phyloP scores from a whole-genome alignment of 2,888 invertebrate genomes.

The Odontocolon sp. region DNA sequence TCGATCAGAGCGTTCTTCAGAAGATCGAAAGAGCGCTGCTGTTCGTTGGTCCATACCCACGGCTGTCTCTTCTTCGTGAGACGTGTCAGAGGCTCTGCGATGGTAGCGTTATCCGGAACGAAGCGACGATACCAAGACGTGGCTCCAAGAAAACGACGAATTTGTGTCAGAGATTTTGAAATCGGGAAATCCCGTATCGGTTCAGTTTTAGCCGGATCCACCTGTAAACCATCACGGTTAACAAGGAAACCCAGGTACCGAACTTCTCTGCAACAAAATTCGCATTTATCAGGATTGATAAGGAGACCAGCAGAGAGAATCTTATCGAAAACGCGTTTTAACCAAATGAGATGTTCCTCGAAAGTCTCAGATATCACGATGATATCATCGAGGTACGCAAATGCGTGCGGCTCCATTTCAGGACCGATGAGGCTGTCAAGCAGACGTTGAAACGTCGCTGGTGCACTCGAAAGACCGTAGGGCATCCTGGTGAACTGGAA shows the following conservation, averaged over 20 bases:
- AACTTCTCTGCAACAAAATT: neutral
- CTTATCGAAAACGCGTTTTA: neutral
- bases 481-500: too few species aligned
- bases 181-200: neutral
- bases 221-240: neutral
- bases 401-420: neutral
- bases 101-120: neutral
- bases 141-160: neutral
- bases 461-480: neutral
- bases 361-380: neutral
- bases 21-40: too few species aligned
- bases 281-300: conserved; percentile 8
- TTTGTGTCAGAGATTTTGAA: neutral
- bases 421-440: neutral
- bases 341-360: neutral
- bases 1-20: too few species aligned
- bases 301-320: neutral
- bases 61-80: neutral
- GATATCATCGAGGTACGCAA: neutral
- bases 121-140: neutral
- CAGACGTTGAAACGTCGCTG: neutral
- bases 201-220: neutral
- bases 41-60: too few species aligned
- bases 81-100: neutral
- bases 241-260: neutral